These are phyloP conservation scores for Erebia epiphron DNA, from an alignment of 2,888 invertebrate genomes.

Conservation along the genomic window DNA sequence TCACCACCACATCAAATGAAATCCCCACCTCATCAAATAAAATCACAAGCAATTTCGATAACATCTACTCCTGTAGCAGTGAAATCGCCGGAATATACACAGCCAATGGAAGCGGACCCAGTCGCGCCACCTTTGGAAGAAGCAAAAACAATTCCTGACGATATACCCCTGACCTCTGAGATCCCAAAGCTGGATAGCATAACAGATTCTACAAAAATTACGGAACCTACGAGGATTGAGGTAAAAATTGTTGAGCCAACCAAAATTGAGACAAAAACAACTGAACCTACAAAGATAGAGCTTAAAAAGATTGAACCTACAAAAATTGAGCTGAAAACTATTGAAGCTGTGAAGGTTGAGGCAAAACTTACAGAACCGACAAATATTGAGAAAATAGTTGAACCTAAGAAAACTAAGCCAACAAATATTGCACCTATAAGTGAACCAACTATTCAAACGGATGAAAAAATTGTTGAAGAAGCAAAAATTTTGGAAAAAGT, in stretches of 20 bases:
- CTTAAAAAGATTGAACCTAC: constrained; percentile 41
- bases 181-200: constrained; percentile 46
- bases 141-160: constrained; percentile 57
- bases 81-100: constrained; percentile 59
- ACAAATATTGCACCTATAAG: constrained; percentile 30
- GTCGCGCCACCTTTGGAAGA: constrained; percentile 63
- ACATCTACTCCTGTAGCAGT: constrained; percentile 58
- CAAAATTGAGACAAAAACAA: constrained; percentile 9
- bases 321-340: constrained; percentile 5
- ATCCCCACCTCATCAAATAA: constrained; percentile 47
- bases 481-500: constrained; percentile 2
- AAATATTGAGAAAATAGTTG: constrained; percentile 1
- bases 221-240: constrained; percentile 37
- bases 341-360: constrained; percentile 6
- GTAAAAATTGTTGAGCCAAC: constrained; percentile 39
- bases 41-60: constrained; percentile 56
- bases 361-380: constrained; percentile 35
- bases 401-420: constrained; percentile 35
- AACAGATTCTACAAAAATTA: constrained; percentile 33
- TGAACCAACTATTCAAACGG: constrained; percentile 18
- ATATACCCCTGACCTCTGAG: constrained; percentile 55
- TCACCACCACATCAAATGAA: constrained; percentile 9
- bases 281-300: constrained; percentile 12
- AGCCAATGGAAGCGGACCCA: constrained; percentile 62
- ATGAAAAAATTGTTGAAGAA: constrained; percentile 11